A percentile compares a stretch with the other conserved stretches of the same genome.
These are phyloP conservation scores for Acleris literana DNA, from an alignment of 2,888 invertebrate species.

Conservation along the genomic window DNA sequence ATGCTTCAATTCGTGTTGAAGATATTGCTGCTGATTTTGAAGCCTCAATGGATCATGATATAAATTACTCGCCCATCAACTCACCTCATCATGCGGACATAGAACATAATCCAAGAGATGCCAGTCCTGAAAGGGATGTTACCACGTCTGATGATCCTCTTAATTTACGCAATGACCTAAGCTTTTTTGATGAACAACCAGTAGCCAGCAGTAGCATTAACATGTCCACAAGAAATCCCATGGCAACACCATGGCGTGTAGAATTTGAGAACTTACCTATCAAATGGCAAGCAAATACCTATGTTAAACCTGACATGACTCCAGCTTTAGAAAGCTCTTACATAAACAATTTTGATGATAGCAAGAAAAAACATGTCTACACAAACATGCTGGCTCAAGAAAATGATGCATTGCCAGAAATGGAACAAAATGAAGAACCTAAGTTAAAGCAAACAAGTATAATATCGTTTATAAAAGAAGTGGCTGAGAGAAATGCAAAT, in stretches of 20 bases:
- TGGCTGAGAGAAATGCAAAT: conserved; percentile 60
- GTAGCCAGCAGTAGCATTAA: conserved; percentile 78
- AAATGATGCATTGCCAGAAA: conserved; percentile 54
- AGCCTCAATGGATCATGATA: conserved; percentile 48
- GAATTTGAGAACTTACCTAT: conserved; percentile 72
- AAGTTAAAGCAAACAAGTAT: conserved; percentile 75
- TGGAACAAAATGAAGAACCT: conserved; percentile 49
- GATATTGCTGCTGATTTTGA: conserved; percentile 73
- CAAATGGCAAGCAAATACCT: conserved; percentile 74
- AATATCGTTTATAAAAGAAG: conserved; percentile 74
- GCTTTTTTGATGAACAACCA: conserved; percentile 74
- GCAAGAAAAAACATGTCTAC: conserved; percentile 74
- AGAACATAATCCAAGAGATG: conserved; percentile 35
- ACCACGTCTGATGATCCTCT: conserved; percentile 57
- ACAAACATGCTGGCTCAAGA: conserved; percentile 62
- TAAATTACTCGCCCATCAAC: conserved; percentile 72
- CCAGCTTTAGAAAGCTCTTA: conserved; percentile 77
- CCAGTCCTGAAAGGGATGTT: conserved; percentile 39
- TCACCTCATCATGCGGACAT: conserved; percentile 53
- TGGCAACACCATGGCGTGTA: conserved; percentile 76
- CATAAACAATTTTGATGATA: conserved; percentile 59
- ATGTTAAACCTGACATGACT: conserved; percentile 78
- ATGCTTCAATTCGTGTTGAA: conserved; percentile 52
- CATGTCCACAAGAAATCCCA: conserved; percentile 60
- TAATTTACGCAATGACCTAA: conserved; percentile 62